Percentiles rank a stretch among this genome's conserved stretches.
Conservation (phyloP, 2,113 vertebrate genomes). For the Odocoileus hemionus region DNA sequence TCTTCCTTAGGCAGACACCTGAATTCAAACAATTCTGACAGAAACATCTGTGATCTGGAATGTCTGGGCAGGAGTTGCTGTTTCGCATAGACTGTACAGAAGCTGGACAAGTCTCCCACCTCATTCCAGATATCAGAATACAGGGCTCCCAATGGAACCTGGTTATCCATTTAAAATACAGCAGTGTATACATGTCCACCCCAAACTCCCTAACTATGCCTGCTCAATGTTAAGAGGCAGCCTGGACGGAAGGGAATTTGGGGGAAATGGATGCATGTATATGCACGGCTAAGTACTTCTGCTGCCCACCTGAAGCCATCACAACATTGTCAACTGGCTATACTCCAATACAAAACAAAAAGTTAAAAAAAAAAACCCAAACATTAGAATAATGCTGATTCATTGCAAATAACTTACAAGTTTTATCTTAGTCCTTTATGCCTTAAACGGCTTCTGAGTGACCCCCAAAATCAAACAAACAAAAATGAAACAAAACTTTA, state of each 20-base stretch:
- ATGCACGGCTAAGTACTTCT: not conserved
- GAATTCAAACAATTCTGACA: not conserved
- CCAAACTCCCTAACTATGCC: not conserved
- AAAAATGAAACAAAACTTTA: constrained; percentile 45
- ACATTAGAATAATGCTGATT: not conserved
- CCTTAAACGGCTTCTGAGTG: not conserved
- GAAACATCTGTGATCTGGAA: not conserved
- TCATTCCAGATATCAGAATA: not conserved
- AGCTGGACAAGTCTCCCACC: not conserved
- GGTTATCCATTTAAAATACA: not conserved
- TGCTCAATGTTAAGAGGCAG: not conserved
- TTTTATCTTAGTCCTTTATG: not conserved
- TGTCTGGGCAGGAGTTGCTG: not conserved
- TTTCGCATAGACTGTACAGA: not conserved
- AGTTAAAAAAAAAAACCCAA: not conserved
- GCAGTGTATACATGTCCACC: not conserved
- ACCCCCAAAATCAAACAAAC: not conserved
- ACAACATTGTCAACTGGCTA: not conserved
- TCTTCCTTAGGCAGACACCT: not conserved
- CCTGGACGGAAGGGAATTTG: not conserved
- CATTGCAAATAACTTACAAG: not conserved
- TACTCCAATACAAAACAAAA: not conserved
- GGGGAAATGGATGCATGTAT: not conserved
- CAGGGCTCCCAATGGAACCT: not conserved
- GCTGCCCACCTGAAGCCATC: not conserved